A percentile compares a stretch with the other conserved stretches of the same genome.
Conservation (phyloP, 2,113 vertebrate species). For the Oryzias celebensis region DNA sequence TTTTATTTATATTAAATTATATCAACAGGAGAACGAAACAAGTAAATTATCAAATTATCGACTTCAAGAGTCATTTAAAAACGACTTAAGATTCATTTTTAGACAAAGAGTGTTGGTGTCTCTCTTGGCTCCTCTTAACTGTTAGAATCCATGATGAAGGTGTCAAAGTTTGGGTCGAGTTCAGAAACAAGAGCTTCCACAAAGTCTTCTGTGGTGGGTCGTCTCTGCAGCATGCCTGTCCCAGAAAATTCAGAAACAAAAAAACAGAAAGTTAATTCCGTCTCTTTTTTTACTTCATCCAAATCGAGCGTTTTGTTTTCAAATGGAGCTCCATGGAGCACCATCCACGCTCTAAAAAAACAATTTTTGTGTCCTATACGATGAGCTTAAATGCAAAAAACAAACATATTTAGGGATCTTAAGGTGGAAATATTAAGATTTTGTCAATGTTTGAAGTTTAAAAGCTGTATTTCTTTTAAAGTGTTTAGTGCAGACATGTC, state of each 20-base stretch:
- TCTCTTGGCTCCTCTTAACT: constrained; percentile 49
- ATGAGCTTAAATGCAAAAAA: too few relatives aligned
- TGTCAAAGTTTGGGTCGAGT: constrained; percentile 90
- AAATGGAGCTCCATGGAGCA: too few relatives aligned
- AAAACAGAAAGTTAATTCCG: not conserved
- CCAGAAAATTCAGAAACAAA: not conserved
- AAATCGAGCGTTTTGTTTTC: too few relatives aligned
- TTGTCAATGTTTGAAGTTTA: too few relatives aligned
- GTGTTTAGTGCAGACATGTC: too few relatives aligned
- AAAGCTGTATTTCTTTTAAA: too few relatives aligned
- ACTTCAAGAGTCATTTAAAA: constrained; percentile 22
- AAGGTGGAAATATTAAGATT: too few relatives aligned
- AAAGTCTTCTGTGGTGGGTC: constrained; percentile 88
- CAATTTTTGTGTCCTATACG: too few relatives aligned
- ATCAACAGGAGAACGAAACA: not conserved
- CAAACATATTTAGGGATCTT: too few relatives aligned
- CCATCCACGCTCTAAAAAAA: too few relatives aligned
- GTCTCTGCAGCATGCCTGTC: constrained; percentile 93
- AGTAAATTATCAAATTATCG: constrained; percentile 26
- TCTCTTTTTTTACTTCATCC: not conserved
- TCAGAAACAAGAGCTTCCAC: constrained; percentile 92
- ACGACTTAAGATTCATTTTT: not conserved
- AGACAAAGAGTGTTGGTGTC: not conserved
- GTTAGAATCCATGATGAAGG: constrained; percentile 90
- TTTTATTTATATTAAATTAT: constrained; percentile 12